A percentile compares a stretch with the other conserved stretches of the same genome.
phyloP scores from a whole-genome alignment of 2,888 invertebrate genomes.

The Asteroscopus sphinx region DNA sequence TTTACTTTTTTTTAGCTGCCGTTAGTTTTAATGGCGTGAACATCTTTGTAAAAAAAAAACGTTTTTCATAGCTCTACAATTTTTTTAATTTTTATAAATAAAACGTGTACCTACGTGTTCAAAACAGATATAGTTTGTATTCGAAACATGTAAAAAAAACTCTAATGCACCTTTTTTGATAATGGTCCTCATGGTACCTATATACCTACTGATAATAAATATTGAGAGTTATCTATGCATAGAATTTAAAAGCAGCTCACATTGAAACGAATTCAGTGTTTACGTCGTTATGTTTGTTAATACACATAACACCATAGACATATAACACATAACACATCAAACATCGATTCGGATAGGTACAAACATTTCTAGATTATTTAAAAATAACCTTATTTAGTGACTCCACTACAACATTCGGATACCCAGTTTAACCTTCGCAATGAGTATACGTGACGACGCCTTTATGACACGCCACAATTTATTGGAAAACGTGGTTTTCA shows the following conservation, averaged over 20 bases:
- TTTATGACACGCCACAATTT: conserved; percentile 75
- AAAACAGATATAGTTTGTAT: not conserved
- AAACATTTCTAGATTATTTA: conserved; percentile 15
- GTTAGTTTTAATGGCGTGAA: too few species aligned
- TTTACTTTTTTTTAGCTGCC: too few species aligned
- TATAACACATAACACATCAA: too few species aligned
- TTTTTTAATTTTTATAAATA: too few species aligned
- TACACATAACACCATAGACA: too few species aligned
- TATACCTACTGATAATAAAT: too few species aligned
- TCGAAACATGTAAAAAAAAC: not conserved
- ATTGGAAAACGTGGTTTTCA: conserved; percentile 76
- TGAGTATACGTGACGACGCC: conserved; percentile 72
- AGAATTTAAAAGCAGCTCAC: not conserved
- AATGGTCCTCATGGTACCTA: too few species aligned
- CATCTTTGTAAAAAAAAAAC: too few species aligned
- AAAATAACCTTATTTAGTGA: conserved; percentile 20
- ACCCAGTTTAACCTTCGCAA: conserved; percentile 66
- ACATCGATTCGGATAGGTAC: too few species aligned
- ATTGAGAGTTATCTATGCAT: not conserved
- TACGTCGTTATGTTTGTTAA: not conserved
- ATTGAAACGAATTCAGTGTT: not conserved
- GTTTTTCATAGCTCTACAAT: too few species aligned
- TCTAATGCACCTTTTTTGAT: not conserved
- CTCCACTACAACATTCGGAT: conserved; percentile 40
- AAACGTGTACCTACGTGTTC: too few species aligned